These are phyloP conservation scores for Pseudopodoces humilis DNA, from an alignment of 2,113 vertebrate genomes.

Conservation along the genomic window DNA sequence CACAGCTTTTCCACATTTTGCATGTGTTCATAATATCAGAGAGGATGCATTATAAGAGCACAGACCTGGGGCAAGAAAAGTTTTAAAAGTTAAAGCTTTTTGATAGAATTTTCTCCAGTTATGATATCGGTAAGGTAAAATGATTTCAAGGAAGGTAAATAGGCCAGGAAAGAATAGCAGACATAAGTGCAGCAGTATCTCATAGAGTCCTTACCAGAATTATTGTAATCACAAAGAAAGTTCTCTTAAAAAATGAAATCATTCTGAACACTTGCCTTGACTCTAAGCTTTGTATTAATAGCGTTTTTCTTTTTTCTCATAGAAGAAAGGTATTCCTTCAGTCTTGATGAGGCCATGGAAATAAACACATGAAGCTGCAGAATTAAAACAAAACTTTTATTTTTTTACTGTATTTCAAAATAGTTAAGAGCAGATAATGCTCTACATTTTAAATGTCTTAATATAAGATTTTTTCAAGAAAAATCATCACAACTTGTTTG, in stretches of 20 bases:
- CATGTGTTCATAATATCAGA: not conserved
- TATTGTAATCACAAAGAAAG: not conserved
- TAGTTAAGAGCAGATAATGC: not conserved
- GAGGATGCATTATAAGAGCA: not conserved
- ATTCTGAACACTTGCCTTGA: not conserved
- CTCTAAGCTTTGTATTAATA: not conserved
- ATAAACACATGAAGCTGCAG: not conserved
- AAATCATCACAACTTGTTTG: not conserved
- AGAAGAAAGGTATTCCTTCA: not conserved
- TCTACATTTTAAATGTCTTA: not conserved
- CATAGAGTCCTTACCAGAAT: not conserved
- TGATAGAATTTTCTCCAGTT: not conserved
- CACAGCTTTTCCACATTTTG: not conserved
- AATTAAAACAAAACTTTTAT: accelerated
- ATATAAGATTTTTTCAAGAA: not conserved
- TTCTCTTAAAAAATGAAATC: not conserved
- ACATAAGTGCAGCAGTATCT: not conserved
- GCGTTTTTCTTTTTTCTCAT: not conserved
- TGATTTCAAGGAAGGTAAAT: not conserved
- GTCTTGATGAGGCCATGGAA: not conserved
- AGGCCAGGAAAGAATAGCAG: not conserved
- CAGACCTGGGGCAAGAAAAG: not conserved
- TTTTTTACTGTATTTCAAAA: not conserved
- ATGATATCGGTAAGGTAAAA: not conserved
- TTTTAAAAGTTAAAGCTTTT: not conserved